Evolutionary conservation across 2,888 invertebrate species (phyloP).

Genomic region (Chaitophorus viminalis): DNA sequence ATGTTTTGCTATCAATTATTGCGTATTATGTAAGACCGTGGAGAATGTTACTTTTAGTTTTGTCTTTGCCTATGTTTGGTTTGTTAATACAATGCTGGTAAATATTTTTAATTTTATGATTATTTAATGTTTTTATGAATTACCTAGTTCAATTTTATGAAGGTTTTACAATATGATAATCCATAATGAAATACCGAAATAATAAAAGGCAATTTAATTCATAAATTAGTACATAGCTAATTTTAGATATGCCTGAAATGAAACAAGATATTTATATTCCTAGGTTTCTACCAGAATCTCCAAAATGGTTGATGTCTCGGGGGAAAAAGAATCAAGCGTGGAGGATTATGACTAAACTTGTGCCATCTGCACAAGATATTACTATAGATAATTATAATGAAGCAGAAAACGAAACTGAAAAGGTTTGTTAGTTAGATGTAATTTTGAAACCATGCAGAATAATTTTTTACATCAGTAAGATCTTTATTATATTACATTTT

Average conservation of each 20-base stretch:
- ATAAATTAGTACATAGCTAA: background rate
- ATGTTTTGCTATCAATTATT: conserved; percentile 69
- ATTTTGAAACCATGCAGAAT: background rate
- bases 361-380: conserved; percentile 28
- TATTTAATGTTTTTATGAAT: background rate
- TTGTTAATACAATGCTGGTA: conserved; percentile 70
- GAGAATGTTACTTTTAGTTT: conserved; percentile 70
- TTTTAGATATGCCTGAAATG: background rate
- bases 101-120: conserved; percentile 7
- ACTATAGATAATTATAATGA: background rate
- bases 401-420: background rate
- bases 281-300: conserved; percentile 69
- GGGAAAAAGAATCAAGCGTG: conserved; percentile 69
- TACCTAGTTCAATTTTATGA: no score
- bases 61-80: conserved; percentile 70
- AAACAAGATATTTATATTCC: background rate
- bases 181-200: background rate
- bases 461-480: background rate
- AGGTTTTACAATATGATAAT: background rate
- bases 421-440: conserved; percentile 29
- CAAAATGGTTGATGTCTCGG: conserved; percentile 71
- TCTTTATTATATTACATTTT: background rate
- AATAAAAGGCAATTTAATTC: background rate
- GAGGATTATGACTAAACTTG: conserved; percentile 64
- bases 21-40: conserved; percentile 70